phyloP scores from a whole-genome alignment of 2,888 invertebrate species.

The Ormyrus pomaceus region DNA sequence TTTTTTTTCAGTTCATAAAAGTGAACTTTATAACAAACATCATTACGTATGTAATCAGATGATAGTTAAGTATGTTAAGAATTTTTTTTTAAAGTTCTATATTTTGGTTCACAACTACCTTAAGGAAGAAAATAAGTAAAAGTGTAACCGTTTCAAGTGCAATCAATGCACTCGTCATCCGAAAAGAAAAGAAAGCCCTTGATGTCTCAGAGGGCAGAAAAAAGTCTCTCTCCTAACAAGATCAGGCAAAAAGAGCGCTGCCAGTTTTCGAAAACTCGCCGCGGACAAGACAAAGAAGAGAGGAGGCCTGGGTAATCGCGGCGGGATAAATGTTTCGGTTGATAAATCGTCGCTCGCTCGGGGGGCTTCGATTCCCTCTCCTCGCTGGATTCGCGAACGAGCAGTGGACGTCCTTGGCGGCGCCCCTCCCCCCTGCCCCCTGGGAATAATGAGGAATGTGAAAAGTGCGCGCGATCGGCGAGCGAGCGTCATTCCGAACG shows the following conservation, averaged over 20 bases:
- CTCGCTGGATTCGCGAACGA: conserved; percentile 22
- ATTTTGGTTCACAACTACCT: too few relatives aligned
- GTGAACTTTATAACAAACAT: too few relatives aligned
- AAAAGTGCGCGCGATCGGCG: conserved; percentile 49
- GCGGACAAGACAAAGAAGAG: conserved; percentile 18
- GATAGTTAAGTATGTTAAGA: too few relatives aligned
- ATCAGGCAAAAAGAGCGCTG: not conserved
- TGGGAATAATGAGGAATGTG: conserved; percentile 61
- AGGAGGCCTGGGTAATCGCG: conserved; percentile 40
- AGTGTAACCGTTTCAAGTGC: too few relatives aligned
- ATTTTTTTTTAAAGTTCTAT: too few relatives aligned
- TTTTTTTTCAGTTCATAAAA: too few relatives aligned
- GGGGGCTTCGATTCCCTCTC: conserved; percentile 41
- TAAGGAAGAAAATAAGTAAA: too few relatives aligned
- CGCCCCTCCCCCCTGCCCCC: not conserved
- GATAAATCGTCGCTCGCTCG: conserved; percentile 55
- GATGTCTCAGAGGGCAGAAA: not conserved
- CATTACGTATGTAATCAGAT: too few relatives aligned
- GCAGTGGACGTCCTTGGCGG: conserved; percentile 60
- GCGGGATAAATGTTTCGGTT: conserved; percentile 52
- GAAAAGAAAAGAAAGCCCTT: conserved; percentile 2
- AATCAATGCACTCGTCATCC: not conserved
- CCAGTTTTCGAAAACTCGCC: too few relatives aligned
- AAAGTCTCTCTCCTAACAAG: not conserved
- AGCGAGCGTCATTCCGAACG: conserved; percentile 42